Evolutionary conservation across 2,888 invertebrate genomes (phyloP).

Genomic region (Aporophyla lueneburgensis): DNA sequence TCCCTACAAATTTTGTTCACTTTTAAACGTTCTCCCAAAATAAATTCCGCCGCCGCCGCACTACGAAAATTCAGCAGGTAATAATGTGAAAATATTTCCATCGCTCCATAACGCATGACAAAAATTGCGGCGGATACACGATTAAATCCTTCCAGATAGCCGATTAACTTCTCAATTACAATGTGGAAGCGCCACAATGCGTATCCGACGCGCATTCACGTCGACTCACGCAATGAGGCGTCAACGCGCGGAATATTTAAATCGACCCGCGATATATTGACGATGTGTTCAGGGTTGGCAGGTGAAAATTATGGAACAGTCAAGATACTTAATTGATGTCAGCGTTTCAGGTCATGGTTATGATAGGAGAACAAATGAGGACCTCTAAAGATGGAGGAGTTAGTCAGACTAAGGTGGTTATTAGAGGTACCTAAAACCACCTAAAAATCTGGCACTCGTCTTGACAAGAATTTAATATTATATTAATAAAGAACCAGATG

Average conservation of each 20-base stretch:
- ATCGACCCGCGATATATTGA: constrained; percentile 51
- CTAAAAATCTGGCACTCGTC: not conserved
- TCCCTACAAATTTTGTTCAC: not conserved
- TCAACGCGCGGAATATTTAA: constrained; percentile 66
- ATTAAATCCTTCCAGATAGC: constrained; percentile 61
- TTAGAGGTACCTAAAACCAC: not conserved
- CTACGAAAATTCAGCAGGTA: constrained; percentile 11
- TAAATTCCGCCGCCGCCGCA: not conserved
- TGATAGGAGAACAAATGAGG: not conserved
- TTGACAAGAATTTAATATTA: not conserved
- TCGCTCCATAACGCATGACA: constrained; percentile 39
- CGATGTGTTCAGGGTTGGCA: constrained; percentile 44
- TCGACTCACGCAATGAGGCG: constrained; percentile 65
- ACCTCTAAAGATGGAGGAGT: not conserved
- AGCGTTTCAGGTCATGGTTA: not conserved
- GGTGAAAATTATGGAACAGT: not conserved
- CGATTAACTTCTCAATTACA: constrained; percentile 67
- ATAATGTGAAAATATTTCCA: constrained; percentile 29
- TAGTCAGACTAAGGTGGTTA: not conserved
- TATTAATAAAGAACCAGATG: not conserved
- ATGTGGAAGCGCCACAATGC: constrained; percentile 59
- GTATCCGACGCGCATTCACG: constrained; percentile 49
- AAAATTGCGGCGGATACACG: constrained; percentile 56
- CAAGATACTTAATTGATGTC: not conserved
- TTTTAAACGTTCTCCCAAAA: not conserved